Percentiles rank a stretch among this genome's conserved stretches.
These are phyloP conservation scores for Gymnoscopelus microlampas DNA, from an alignment of 2,797 vertebrate genomes.

Conservation along the genomic window DNA sequence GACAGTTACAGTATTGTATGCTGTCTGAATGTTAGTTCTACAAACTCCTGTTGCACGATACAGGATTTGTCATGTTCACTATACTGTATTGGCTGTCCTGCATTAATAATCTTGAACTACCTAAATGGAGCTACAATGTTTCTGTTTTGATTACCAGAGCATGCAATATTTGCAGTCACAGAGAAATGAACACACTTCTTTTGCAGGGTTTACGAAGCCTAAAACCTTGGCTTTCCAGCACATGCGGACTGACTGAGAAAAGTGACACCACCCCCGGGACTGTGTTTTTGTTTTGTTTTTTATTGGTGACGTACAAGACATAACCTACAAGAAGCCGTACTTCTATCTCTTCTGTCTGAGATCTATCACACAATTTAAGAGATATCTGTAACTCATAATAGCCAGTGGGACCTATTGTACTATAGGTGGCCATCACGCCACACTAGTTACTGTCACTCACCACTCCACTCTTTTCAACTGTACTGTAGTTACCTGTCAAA, in stretches of 20 bases:
- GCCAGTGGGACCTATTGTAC: conserved; percentile 44
- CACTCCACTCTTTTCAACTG: conserved; percentile 53
- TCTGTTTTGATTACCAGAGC: not conserved
- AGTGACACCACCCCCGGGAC: conserved; percentile 44
- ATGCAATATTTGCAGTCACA: not conserved
- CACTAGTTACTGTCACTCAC: conserved; percentile 54
- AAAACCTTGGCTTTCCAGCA: conserved; percentile 42
- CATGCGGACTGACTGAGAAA: conserved; percentile 39
- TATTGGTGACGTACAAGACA: conserved; percentile 48
- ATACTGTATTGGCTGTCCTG: too few relatives aligned
- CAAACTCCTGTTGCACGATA: too few relatives aligned
- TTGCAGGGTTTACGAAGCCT: conserved; percentile 84
- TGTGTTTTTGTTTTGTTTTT: conserved; percentile 50
- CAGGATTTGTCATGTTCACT: too few relatives aligned
- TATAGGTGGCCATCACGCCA: conserved; percentile 38
- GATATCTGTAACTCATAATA: conserved; percentile 62
- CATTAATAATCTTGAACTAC: too few relatives aligned
- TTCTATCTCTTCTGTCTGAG: conserved; percentile 60
- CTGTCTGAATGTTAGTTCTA: too few relatives aligned
- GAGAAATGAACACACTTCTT: not conserved
- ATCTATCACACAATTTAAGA: conserved; percentile 64
- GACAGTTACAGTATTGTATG: too few relatives aligned
- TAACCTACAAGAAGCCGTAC: conserved; percentile 57
- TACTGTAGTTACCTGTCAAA: conserved; percentile 52
- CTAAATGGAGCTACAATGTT: too few relatives aligned